These are phyloP conservation scores for Eupeodes corollae DNA, from an alignment of 1,140 invertebrate genomes.

Conservation along the genomic window DNA sequence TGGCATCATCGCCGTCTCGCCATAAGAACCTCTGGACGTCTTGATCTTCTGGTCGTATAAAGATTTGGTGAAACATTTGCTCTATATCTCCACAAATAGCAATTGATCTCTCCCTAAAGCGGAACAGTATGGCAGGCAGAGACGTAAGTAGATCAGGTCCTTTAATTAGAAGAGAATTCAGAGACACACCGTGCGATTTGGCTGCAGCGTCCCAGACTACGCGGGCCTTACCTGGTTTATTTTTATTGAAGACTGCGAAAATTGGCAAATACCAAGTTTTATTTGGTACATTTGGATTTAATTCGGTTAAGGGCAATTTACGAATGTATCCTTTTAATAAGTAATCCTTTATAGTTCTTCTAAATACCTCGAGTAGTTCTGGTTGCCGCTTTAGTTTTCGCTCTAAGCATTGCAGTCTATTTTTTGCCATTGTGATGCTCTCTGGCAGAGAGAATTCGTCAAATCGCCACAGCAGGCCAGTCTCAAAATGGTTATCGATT, in stretches of 20 bases:
- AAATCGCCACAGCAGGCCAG: neutral
- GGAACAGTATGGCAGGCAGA: constrained; percentile 13
- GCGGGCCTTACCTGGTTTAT: constrained; percentile 15
- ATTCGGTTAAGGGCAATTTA: neutral
- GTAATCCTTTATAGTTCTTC: neutral
- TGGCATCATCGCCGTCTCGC: neutral
- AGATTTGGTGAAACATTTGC: constrained; percentile 18
- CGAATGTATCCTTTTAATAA: neutral
- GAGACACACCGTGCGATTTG: constrained; percentile 6
- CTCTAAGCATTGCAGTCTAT: neutral
- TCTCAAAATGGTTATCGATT: neutral
- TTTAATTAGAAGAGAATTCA: constrained; percentile 15
- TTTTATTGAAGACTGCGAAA: constrained; percentile 14
- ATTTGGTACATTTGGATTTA: neutral
- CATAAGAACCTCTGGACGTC: constrained; percentile 10
- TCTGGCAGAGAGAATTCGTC: neutral
- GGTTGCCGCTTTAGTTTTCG: neutral
- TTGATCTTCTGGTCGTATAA: constrained; percentile 10
- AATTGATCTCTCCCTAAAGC: constrained; percentile 15
- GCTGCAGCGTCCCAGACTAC: constrained; percentile 17
- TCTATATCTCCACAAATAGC: constrained; percentile 18
- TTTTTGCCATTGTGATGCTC: neutral
- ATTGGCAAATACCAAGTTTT: constrained; percentile 22
- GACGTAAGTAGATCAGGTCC: constrained; percentile 20
- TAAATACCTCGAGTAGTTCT: neutral